These are phyloP conservation scores for Stictonetta naevosa DNA, from an alignment of 2,113 vertebrate genomes.

Conservation along the genomic window DNA sequence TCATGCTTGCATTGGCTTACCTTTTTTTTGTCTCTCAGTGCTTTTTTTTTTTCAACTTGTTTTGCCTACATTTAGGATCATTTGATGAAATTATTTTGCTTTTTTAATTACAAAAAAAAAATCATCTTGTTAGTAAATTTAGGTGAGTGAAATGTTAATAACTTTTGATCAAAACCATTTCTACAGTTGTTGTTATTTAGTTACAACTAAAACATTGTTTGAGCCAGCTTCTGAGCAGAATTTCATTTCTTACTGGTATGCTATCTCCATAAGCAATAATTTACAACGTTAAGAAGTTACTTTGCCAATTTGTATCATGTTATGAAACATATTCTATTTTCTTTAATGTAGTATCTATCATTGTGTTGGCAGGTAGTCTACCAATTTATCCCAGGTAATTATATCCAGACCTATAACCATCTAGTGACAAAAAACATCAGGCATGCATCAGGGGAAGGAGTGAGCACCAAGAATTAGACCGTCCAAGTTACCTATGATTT, in stretches of 20 bases:
- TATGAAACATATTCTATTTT: not conserved
- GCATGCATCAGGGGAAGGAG: not conserved
- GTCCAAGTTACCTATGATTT: not conserved
- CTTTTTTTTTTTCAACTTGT: not conserved
- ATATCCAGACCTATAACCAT: not conserved
- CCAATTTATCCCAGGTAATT: not conserved
- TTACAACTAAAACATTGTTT: not conserved
- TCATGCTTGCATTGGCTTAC: not conserved
- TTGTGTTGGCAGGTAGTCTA: not conserved
- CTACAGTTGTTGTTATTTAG: not conserved
- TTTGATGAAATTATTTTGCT: not conserved
- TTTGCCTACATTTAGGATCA: not conserved
- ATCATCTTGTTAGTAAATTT: not conserved
- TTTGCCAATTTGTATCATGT: not conserved
- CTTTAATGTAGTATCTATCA: not conserved
- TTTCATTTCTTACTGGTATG: not conserved
- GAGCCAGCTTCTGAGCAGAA: not conserved
- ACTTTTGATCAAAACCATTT: not conserved
- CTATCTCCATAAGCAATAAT: not conserved
- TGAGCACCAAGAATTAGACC: not conserved
- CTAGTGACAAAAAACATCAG: not conserved
- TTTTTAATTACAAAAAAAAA: not conserved
- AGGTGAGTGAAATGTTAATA: not conserved
- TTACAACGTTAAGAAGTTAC: not conserved
- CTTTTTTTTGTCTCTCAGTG: not conserved